Conservation (phyloP, 2,113 vertebrate genomes). For the Malurus elegans region DNA sequence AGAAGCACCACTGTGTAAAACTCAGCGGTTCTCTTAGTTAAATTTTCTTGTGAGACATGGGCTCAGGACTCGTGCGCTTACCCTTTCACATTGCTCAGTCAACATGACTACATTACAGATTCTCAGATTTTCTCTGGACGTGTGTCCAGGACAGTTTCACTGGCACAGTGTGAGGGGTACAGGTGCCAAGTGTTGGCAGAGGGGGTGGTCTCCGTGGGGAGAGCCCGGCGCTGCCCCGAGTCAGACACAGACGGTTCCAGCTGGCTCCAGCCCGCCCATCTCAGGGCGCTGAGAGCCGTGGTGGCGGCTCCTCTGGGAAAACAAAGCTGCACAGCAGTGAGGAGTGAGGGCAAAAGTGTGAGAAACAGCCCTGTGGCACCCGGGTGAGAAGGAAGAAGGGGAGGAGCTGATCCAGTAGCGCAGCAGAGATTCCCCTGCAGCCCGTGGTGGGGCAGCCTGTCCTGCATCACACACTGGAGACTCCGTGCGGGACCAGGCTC, state of each 20-base stretch:
- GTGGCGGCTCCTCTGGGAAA: rapidly evolving
- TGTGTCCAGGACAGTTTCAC: not conserved
- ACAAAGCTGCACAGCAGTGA: not conserved
- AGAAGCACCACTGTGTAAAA: not conserved
- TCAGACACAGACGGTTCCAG: not conserved
- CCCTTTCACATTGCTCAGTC: not conserved
- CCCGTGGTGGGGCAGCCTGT: not conserved
- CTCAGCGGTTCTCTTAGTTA: not conserved
- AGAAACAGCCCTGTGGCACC: not conserved
- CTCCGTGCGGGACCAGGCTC: not conserved
- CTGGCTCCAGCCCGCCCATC: not conserved
- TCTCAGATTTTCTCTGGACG: not conserved
- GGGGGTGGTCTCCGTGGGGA: not conserved
- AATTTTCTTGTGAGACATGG: not conserved
- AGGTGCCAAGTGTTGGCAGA: rapidly evolving
- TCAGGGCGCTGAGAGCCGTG: not conserved
- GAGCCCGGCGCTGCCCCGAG: rapidly evolving
- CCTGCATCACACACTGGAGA: not conserved
- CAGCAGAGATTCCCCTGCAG: not conserved
- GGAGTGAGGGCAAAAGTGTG: not conserved
- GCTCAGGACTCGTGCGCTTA: rapidly evolving
- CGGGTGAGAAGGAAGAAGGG: not conserved
- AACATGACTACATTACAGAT: not conserved
- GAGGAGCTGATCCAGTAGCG: rapidly evolving
- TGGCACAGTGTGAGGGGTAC: too few relatives aligned